Evolutionary conservation across 2,888 invertebrate genomes (phyloP), one percentile per base, ranked within the genome.

Genomic region (Cheilosia vulpina): DNA sequence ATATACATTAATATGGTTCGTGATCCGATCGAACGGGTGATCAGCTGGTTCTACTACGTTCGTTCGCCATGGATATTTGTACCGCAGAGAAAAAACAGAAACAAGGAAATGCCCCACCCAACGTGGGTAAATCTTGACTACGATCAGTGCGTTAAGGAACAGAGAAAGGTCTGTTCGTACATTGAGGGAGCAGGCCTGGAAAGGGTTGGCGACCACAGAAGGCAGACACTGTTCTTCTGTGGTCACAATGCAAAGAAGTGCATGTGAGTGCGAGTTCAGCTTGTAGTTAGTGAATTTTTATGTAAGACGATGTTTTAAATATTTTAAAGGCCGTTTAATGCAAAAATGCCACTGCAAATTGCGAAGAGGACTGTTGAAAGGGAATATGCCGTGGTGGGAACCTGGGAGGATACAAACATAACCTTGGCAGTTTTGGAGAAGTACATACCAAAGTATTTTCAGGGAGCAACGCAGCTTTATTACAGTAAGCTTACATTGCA

Each of bases 41-140:
- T 97, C 90, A 97, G 97, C 6, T 97, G 97, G 97, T 97, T 97
- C 91, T 97, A 97, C 92, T 97, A 97, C 91, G 96, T 97, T 24
- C 93, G 97, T 62, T 97, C 97, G 0, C 97, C 97, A 0, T 97
- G 97, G 97, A 96, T 97, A 92, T 97, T 97, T 91, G 97, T 97
- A 27, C 97, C 97, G 2, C 89, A 97, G 91, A 93, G 97, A 89
- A 97, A 97, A 89, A 94, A 95, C 87, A 72, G 2, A 3, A 90
- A 91, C 57, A 87, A 84, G 11, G 21, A 89, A 87, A 91, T 97
- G 88, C 97, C 97, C 0, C 96, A 97, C 91, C 96, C 97, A 0
- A 94, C 94, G 68, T 97, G 97, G 97, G 93, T 97, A 13, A 96
- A 96, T 90, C 97, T 96, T 94, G 97, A 97, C 90, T 97, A 96